Conservation (phyloP, 2,797 vertebrate genomes). For the Orientallactaga sibirica region DNA sequence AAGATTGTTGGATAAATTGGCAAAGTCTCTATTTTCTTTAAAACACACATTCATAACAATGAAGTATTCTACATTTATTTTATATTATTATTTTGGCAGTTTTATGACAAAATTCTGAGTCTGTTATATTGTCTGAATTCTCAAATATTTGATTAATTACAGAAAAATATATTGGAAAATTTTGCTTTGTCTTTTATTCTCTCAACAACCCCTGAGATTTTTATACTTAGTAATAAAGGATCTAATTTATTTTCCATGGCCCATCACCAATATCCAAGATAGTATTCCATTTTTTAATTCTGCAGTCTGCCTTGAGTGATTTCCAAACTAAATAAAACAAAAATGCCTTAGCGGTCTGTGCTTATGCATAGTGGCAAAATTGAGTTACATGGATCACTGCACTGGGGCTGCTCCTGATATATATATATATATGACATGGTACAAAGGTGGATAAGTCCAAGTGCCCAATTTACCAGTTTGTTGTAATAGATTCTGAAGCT, state of each 20-base stretch:
- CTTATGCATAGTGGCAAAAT: conserved; percentile 58
- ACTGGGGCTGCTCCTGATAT: neutral
- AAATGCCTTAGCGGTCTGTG: conserved; percentile 47
- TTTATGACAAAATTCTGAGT: conserved; percentile 61
- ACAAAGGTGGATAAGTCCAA: neutral
- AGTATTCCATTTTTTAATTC: conserved; percentile 67
- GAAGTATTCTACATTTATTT: conserved; percentile 55
- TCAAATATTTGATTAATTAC: conserved; percentile 36
- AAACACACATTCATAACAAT: conserved; percentile 57
- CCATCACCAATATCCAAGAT: conserved; percentile 66
- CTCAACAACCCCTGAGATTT: conserved; percentile 4
- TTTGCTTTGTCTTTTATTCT: conserved; percentile 21
- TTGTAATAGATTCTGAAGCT: neutral
- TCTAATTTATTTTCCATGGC: conserved; percentile 77
- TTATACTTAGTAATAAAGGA: conserved; percentile 62
- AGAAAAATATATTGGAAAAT: conserved; percentile 62
- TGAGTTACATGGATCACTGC: conserved; percentile 20
- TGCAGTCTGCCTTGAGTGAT: conserved; percentile 65
- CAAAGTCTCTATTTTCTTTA: conserved; percentile 63
- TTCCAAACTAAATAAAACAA: conserved; percentile 75
- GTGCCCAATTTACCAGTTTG: too few relatives aligned
- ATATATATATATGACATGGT: too few relatives aligned
- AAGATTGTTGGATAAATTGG: conserved; percentile 64
- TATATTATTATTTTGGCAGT: conserved; percentile 56
- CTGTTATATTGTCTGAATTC: conserved; percentile 54